Base-by-base conservation (phyloP, 2,888 invertebrate genomes). In the Spodoptera littoralis region DNA sequence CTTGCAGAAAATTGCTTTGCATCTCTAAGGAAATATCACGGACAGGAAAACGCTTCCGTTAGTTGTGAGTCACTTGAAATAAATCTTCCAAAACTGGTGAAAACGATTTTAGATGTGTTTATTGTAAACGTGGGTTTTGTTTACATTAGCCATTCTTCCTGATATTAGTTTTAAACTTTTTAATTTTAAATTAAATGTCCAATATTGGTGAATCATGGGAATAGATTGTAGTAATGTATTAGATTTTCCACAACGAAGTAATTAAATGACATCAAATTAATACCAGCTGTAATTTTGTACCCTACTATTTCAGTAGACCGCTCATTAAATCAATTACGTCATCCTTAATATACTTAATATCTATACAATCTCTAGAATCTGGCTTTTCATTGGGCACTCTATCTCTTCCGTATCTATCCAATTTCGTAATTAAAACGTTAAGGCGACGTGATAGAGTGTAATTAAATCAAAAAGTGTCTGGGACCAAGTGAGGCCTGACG, bases 1-100 rank as follows among this genome's bases (percentile, higher is more conserved):
- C 90, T 90, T 84, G 88, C 88, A 92, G 92, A 92, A 93, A 92
- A 93, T 93, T 93, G 91, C 90, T 92, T 91, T 88, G 90, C 90
- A 92, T 92, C 92, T 92, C 92, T 82, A 89, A 92, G 92, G 92
- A 90, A 93, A 92, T 92, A 90, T 90, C 88, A 86, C 83, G 85
- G 84, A 81, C 77, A 85, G 84, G 88, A 84, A 88, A 89, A 89
- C 83, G 84, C 86, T 85, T 89, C 87, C 84, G 86, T 87, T 88
- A 89, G 84, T 86, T 84, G 84, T 85, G 80, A 84, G 84, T 84
- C 82, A 84, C 85, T 86, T 85, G 82, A 78, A 81, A 84, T 82
- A 84, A 83, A 84, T 83, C 81, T 77, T 79, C 70, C 60, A 56
- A 73, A 80, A 78, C 65, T 79, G 76, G 64, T 73, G 73, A 69